Evolutionary conservation across 2,888 invertebrate species (phyloP).

Genomic region (Brachycybe producta): DNA sequence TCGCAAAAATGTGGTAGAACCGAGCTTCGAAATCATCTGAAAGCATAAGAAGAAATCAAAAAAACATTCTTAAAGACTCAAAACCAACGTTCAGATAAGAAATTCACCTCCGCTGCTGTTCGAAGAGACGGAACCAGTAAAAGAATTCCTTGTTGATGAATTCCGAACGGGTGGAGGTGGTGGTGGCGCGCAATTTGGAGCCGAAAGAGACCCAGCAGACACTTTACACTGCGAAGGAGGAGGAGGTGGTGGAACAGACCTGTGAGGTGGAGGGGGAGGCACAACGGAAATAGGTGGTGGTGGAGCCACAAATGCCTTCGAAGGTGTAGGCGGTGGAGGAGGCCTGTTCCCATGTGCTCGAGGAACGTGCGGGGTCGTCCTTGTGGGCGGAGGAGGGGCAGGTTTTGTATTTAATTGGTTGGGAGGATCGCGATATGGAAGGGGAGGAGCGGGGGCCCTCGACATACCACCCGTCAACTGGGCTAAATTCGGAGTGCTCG

Average conservation of each 20-base stretch:
- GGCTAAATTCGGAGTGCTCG: conserved; percentile 12
- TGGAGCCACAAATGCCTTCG: conserved; percentile 37
- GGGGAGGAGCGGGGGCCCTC: conserved; percentile 22
- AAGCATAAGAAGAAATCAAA: background rate
- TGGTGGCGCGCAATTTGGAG: conserved; percentile 31
- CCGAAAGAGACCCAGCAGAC: conserved; percentile 20
- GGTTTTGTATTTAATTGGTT: too few relatives aligned
- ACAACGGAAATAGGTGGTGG: conserved; percentile 40
- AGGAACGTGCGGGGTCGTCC: conserved; percentile 22
- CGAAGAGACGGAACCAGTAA: background rate
- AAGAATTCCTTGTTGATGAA: conserved; percentile 44
- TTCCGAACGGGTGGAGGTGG: conserved; percentile 48
- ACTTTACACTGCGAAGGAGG: conserved; percentile 24
- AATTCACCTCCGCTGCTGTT: conserved; percentile 26
- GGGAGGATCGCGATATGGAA: conserved; percentile 37
- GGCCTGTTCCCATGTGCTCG: conserved; percentile 8
- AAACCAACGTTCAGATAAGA: too few relatives aligned
- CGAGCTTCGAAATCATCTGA: conserved; percentile 51
- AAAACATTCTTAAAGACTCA: conserved; percentile 18
- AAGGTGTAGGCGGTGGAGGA: conserved; percentile 2
- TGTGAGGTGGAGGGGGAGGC: conserved; percentile 40
- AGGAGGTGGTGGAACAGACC: conserved; percentile 25
- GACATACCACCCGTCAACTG: conserved; percentile 2
- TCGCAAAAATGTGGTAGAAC: conserved; percentile 51
- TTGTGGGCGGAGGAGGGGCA: conserved; percentile 41